Conservation (phyloP, 2,888 invertebrate genomes). For the Drosophila pseudotakahashii region DNA sequence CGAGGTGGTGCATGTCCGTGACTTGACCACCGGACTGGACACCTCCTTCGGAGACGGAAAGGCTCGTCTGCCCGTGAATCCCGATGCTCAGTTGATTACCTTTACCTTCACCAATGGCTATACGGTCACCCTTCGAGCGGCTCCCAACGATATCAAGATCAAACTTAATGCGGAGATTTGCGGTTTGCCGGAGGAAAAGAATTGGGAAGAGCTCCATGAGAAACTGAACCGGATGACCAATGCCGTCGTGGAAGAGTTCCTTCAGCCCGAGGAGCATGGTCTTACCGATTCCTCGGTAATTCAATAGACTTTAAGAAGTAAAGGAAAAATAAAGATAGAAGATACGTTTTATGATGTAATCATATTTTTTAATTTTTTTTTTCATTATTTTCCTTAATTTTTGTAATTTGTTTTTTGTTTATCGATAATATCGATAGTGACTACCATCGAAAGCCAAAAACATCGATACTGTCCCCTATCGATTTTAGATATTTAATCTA, state of each 20-base stretch:
- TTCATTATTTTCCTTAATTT: too few relatives aligned
- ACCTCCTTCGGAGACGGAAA: slow-evolving; percentile 88
- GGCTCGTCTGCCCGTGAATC: slow-evolving; percentile 89
- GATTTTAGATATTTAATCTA: too few relatives aligned
- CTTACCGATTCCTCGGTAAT: slow-evolving; percentile 1
- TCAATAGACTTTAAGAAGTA: neutral
- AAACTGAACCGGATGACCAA: slow-evolving; percentile 90
- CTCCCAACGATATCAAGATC: slow-evolving; percentile 98
- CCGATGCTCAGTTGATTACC: slow-evolving; percentile 94
- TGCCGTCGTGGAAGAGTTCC: slow-evolving; percentile 91
- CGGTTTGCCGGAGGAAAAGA: slow-evolving; percentile 88
- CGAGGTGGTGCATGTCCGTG: slow-evolving; percentile 89
- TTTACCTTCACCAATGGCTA: slow-evolving; percentile 95
- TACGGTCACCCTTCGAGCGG: slow-evolving; percentile 94
- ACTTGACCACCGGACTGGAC: slow-evolving; percentile 93
- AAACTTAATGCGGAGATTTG: slow-evolving; percentile 98
- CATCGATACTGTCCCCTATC: too few relatives aligned
- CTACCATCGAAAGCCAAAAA: too few relatives aligned
- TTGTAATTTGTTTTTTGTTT: too few relatives aligned
- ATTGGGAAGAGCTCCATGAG: slow-evolving; percentile 87
- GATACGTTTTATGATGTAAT: too few relatives aligned
- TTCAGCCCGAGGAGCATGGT: slow-evolving; percentile 87
- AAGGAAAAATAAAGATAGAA: neutral
- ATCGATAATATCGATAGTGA: too few relatives aligned
- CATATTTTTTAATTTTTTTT: too few relatives aligned